These are phyloP conservation scores for Auanema sp. DNA, from an alignment of 2,888 invertebrate species.

Conservation along the genomic window DNA sequence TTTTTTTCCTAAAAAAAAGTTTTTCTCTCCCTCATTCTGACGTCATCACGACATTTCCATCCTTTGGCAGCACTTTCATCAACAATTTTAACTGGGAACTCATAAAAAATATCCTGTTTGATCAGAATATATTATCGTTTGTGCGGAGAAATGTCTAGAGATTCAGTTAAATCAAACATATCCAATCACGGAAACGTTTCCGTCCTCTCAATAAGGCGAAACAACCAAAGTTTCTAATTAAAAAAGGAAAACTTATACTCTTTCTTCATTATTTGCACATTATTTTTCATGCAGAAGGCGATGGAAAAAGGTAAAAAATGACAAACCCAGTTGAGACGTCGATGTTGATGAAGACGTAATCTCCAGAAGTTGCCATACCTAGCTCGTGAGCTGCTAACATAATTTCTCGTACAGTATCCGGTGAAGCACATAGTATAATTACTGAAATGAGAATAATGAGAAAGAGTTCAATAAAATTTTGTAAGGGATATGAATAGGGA, in stretches of 20 bases:
- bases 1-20: no score
- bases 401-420: constrained; percentile 82
- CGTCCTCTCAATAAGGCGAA: background rate
- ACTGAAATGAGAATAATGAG: constrained; percentile 73
- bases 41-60: no score
- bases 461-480: background rate
- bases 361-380: constrained; percentile 91
- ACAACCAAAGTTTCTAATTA: background rate
- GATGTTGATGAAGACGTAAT: constrained; percentile 97
- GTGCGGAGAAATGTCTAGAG: no score
- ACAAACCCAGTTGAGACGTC: constrained; percentile 91
- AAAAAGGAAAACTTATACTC: background rate
- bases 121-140: no score
- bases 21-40: no score
- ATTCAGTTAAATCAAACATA: no score
- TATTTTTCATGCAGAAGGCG: background rate
- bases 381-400: constrained; percentile 90
- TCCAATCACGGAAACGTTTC: no score
- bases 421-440: constrained; percentile 89
- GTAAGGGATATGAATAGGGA: background rate
- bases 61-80: no score
- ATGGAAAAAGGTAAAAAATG: background rate
- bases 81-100: no score
- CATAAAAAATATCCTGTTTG: no score
- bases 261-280: no score